phyloP scores from a whole-genome alignment of 2,888 invertebrate genomes.

The Thyatira batis region DNA sequence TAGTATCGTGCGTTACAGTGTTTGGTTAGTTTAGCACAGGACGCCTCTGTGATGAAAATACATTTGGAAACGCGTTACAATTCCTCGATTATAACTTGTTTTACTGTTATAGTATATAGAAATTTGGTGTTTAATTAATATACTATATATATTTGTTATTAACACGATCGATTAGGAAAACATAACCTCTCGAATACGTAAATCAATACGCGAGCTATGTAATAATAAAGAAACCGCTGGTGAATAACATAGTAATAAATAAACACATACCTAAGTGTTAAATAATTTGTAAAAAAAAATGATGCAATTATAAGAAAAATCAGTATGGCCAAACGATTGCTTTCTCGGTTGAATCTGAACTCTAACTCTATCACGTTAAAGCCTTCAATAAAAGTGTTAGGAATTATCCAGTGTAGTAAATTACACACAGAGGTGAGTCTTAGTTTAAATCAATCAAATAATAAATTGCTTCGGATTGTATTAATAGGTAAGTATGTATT shows the following conservation, averaged over 20 bases:
- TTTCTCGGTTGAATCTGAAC: constrained; percentile 39
- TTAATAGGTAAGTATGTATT: no score
- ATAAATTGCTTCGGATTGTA: neutral
- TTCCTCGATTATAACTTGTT: neutral
- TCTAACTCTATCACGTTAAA: constrained; percentile 29
- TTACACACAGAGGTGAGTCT: constrained; percentile 48
- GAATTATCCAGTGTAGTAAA: constrained; percentile 28
- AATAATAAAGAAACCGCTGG: constrained; percentile 4
- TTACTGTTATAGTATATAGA: constrained; percentile 7
- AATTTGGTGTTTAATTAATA: neutral
- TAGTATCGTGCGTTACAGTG: constrained; percentile 23
- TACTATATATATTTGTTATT: neutral
- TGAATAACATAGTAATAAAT: neutral
- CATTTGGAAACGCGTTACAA: no score
- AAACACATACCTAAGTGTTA: neutral
- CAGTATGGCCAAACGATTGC: constrained; percentile 49
- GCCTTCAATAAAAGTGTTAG: constrained; percentile 17
- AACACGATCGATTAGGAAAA: neutral
- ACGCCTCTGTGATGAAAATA: neutral
- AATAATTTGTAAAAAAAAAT: no score
- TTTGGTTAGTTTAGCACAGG: constrained; percentile 12
- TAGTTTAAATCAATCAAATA: neutral
- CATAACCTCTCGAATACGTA: neutral
- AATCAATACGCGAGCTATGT: neutral
- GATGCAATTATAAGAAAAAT: constrained; percentile 1